phyloP scores from a whole-genome alignment of 2,797 vertebrate genomes.

The Vespertilio murinus region DNA sequence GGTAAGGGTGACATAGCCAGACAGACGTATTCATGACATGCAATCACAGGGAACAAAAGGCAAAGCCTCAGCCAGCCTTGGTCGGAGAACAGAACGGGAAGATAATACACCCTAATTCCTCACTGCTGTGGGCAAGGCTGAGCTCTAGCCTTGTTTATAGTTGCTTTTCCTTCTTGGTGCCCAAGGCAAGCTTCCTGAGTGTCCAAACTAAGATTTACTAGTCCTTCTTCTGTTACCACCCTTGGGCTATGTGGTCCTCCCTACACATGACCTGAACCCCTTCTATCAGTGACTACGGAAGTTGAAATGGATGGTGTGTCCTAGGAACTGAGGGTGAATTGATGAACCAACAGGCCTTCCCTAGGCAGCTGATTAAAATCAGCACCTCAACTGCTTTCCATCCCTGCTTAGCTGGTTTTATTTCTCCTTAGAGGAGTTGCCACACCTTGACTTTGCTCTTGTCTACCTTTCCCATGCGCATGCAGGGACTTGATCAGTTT shows the following conservation, averaged over 20 bases:
- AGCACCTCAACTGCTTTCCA: neutral
- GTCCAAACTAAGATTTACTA: neutral
- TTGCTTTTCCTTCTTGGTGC: neutral
- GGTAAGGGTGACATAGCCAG: neutral
- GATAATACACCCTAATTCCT: neutral
- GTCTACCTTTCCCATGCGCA: neutral
- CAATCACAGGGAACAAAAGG: neutral
- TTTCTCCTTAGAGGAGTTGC: neutral
- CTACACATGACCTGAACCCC: neutral
- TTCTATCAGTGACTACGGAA: neutral
- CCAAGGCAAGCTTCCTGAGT: neutral
- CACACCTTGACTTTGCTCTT: neutral
- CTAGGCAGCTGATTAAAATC: neutral
- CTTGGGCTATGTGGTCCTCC: neutral
- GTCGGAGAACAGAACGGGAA: neutral
- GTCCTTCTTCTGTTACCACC: neutral
- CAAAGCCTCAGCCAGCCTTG: neutral
- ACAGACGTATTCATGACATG: neutral
- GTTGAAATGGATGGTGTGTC: neutral
- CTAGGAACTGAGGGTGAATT: neutral
- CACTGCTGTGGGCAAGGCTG: neutral
- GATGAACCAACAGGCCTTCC: neutral
- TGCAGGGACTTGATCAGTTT: neutral
- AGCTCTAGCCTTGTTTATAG: conserved; percentile 16
- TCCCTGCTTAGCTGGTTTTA: neutral